Evolutionary conservation across 2,888 invertebrate genomes (phyloP).

Genomic region (Agrochola macilenta): DNA sequence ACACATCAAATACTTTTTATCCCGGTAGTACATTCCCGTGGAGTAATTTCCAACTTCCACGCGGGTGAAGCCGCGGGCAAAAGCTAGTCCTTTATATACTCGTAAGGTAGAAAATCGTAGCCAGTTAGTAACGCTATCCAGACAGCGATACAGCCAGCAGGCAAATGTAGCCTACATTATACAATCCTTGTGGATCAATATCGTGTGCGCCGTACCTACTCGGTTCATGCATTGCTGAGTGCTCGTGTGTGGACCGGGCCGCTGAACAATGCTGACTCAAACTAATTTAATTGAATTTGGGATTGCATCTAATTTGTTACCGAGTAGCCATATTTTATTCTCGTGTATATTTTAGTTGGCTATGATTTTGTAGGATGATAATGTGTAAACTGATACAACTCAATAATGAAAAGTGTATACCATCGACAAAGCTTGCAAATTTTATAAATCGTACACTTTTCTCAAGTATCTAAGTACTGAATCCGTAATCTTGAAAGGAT

Average conservation of each 20-base stretch:
- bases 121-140: constrained; percentile 22
- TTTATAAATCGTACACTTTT: background rate
- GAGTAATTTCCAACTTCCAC: too few relatives aligned
- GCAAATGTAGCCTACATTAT: constrained; percentile 33
- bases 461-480: background rate
- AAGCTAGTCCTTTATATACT: too few relatives aligned
- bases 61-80: too few relatives aligned
- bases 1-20: too few relatives aligned
- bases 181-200: constrained; percentile 49
- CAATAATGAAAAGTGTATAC: background rate
- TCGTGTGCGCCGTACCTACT: constrained; percentile 17
- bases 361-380: background rate
- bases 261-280: constrained; percentile 60
- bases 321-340: constrained; percentile 9
- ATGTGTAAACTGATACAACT: background rate
- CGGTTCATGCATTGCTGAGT: constrained; percentile 24
- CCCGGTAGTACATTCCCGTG: too few relatives aligned
- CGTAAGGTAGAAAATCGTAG: background rate
- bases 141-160: constrained; percentile 17
- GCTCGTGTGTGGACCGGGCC: constrained; percentile 19
- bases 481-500: background rate
- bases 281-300: constrained; percentile 62
- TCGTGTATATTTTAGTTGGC: background rate
- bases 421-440: background rate
- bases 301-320: constrained; percentile 41